Conservation (phyloP, 37 sponge, comb jelly and placozoan species). For the Eunapius fragilis region DNA sequence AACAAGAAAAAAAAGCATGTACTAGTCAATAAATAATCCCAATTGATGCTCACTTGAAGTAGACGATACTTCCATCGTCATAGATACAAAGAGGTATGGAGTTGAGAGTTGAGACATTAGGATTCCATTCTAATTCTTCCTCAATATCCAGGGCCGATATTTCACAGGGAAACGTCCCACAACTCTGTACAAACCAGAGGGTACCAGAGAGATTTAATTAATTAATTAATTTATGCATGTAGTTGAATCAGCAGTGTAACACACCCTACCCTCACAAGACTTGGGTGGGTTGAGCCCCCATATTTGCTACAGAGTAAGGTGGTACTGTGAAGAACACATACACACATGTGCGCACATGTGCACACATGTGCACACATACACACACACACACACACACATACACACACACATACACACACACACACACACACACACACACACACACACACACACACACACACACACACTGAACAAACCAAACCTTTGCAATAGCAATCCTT, state of each 20-base stretch:
- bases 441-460: slow-evolving; percentile 12
- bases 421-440: slow-evolving; percentile 5
- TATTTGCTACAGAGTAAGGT: no score
- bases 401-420: slow-evolving; percentile 9
- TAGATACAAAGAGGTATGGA: slow-evolving; percentile 72
- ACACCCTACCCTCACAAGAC: no score
- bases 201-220: no score
- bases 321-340: no score
- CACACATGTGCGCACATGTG: no score
- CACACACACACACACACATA: no score
- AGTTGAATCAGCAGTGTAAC: no score
- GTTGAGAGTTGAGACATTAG: slow-evolving; percentile 43
- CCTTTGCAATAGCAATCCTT: background rate
- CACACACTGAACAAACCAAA: background rate
- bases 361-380: no score
- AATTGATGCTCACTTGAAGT: slow-evolving; percentile 70
- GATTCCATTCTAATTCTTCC: slow-evolving; percentile 88
- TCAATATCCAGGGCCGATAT: slow-evolving; percentile 82
- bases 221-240: no score
- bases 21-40: background rate
- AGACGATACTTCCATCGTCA: slow-evolving; percentile 85
- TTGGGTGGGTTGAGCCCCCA: no score
- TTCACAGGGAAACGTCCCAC: slow-evolving; percentile 85
- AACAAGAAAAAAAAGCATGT: background rate
- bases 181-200: slow-evolving; percentile 48